Evolutionary conservation across 2,113 vertebrate species (phyloP), one percentile per base, ranked within the genome.

Genomic region (Bufo gargarizans): DNA sequence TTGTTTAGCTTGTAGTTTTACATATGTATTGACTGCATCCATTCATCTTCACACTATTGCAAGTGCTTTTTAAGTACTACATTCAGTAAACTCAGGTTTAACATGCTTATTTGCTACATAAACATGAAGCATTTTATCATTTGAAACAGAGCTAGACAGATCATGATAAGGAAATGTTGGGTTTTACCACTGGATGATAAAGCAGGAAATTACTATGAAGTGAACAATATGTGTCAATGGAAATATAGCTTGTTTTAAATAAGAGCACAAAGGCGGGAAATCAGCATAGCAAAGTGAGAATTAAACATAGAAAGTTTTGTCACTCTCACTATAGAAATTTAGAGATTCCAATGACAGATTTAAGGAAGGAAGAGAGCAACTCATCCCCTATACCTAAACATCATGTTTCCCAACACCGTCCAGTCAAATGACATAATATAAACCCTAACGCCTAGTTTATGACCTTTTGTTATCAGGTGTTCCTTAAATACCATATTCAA

Each of bases 221-320:
- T 88, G 69, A 77, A 84, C 87, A 88, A 88, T 88, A 88, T 22
- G 87, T 88, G 87, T 88, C 58, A 84, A 88, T 84, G 33, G 71
- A 88, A 83, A 77, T 84, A 88, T 84, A 67, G 58, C 43, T 4
- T 77, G 71, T 47, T 74, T 65, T 55, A 63, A 77, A 4, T 55
- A 50, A 84, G 49, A 77, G 58, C 19, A 56, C 53, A 72, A 81
- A 88, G 80, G 43, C n/a, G n/a, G 7, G 8, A 55, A 80, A 67
- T 84, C 71, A 84, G 33, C 47, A 45, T 56, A 87, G 22, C 72
- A 67, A 63, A 77, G 22, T 67, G 72, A 84, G 80, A 82, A 88
- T 65, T 76, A 74, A 74, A 83, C 58, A 76, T 72, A 19, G 71
- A 45, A 58, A 74, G 58, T 47, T 81, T 61, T 82, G 7, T 82